phyloP scores from a whole-genome alignment of 2,888 invertebrate genomes.

The Tetranychus piercei region DNA sequence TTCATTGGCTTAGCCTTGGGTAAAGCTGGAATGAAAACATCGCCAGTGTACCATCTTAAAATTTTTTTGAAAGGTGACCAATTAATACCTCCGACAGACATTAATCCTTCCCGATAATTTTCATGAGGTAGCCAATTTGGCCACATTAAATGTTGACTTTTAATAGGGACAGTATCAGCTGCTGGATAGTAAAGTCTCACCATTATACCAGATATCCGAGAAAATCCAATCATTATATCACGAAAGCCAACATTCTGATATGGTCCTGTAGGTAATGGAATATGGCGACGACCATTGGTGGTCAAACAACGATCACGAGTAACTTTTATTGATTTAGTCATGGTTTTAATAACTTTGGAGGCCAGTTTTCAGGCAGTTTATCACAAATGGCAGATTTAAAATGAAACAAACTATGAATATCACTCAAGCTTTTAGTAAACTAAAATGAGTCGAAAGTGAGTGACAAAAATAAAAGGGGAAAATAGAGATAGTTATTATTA shows the following conservation, averaged over 20 bases:
- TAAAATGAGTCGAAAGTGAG: background rate
- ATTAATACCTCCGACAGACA: constrained; percentile 23
- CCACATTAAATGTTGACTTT: constrained; percentile 16
- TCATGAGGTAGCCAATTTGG: constrained; percentile 26
- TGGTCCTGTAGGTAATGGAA: constrained; percentile 26
- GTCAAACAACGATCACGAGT: constrained; percentile 15
- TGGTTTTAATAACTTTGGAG: background rate
- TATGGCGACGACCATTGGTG: constrained; percentile 22
- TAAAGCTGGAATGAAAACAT: constrained; percentile 38
- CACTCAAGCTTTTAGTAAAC: background rate
- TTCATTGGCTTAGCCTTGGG: constrained; percentile 36
- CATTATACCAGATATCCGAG: constrained; percentile 22
- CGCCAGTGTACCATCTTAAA: constrained; percentile 21
- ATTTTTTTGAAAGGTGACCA: constrained; percentile 21
- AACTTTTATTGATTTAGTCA: constrained; percentile 2
- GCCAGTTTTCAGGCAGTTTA: background rate
- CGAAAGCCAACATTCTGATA: constrained; percentile 23
- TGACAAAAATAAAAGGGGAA: background rate
- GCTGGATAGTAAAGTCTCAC: constrained; percentile 21
- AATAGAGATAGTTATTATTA: background rate
- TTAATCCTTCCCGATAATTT: constrained; percentile 24
- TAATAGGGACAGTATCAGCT: constrained; percentile 11
- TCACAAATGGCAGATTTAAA: background rate
- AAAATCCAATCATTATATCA: constrained; percentile 25
- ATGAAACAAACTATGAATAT: background rate